Percentiles rank a stretch among this genome's conserved stretches.
Conservation (phyloP, 2,797 vertebrate genomes). For the Phataginus tricuspis region DNA sequence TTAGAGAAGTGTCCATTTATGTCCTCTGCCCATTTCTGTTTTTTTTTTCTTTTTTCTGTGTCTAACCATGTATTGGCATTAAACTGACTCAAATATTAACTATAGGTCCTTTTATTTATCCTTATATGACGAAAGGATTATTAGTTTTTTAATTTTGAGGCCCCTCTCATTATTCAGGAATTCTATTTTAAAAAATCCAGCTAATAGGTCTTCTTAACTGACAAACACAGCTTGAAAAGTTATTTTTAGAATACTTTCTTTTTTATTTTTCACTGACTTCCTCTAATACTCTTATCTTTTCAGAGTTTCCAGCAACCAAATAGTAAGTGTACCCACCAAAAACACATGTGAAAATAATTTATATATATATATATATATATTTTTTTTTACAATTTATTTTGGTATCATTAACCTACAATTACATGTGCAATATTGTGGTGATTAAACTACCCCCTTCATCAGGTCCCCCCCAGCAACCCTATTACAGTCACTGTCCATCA, state of each 20-base stretch:
- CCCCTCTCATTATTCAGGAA: neutral
- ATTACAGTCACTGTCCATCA: too few species aligned
- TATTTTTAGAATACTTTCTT: conserved; percentile 18
- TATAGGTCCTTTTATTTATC: conserved; percentile 14
- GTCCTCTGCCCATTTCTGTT: too few species aligned
- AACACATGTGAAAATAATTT: neutral
- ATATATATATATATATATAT: too few species aligned
- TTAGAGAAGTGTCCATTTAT: too few species aligned
- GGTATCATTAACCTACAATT: too few species aligned
- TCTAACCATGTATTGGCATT: conserved; percentile 10
- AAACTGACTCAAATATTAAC: conserved; percentile 27
- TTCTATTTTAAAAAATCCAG: neutral
- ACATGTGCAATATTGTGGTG: too few species aligned
- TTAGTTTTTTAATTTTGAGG: neutral
- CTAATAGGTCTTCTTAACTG: conserved; percentile 15
- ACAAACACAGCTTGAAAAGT: conserved; percentile 37
- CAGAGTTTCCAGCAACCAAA: neutral
- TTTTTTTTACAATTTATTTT: too few species aligned
- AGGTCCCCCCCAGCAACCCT: too few species aligned
- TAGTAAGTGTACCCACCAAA: neutral
- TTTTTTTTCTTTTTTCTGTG: conserved; percentile 34
- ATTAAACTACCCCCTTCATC: too few species aligned
- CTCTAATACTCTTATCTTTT: neutral
- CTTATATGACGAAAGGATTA: neutral
- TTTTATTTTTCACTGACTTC: conserved; percentile 30